Evolutionary conservation across 2,797 vertebrate genomes (phyloP).

Genomic region (Pseudochromis fuscus): DNA sequence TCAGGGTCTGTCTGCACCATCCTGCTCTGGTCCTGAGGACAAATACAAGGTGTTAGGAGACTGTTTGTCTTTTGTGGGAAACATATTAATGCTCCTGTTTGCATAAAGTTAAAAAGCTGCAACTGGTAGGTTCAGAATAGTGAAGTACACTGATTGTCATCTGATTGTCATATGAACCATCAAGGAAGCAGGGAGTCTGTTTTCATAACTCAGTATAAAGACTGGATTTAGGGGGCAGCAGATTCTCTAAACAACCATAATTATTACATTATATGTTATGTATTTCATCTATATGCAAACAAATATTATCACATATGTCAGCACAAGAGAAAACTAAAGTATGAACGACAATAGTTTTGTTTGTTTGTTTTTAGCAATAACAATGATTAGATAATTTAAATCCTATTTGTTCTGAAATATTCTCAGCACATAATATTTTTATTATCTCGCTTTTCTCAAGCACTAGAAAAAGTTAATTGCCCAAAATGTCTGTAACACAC

Average conservation of each 20-base stretch:
- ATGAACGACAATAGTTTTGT: too few relatives aligned
- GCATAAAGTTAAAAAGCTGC: too few relatives aligned
- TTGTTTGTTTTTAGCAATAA: too few relatives aligned
- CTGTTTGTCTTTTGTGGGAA: not conserved
- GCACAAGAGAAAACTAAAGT: too few relatives aligned
- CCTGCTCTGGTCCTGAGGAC: slow-evolving; percentile 37
- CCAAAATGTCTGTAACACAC: too few relatives aligned
- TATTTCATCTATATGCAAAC: too few relatives aligned
- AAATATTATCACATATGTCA: too few relatives aligned
- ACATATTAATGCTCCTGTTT: not conserved
- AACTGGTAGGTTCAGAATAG: too few relatives aligned
- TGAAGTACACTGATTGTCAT: too few relatives aligned
- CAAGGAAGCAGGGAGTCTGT: not conserved
- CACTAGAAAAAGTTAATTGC: too few relatives aligned
- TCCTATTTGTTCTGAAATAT: not conserved
- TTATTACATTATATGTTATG: too few relatives aligned
- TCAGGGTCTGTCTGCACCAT: slow-evolving; percentile 39
- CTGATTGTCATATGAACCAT: not conserved
- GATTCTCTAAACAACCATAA: too few relatives aligned
- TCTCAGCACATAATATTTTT: not conserved
- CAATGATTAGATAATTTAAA: not conserved
- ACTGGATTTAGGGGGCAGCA: not conserved
- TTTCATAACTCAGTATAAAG: not conserved
- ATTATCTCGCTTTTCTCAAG: not conserved
- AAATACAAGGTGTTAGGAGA: not conserved